Base-by-base conservation (phyloP, 2,797 vertebrate genomes). In the Synaphobranchus kaupii region DNA sequence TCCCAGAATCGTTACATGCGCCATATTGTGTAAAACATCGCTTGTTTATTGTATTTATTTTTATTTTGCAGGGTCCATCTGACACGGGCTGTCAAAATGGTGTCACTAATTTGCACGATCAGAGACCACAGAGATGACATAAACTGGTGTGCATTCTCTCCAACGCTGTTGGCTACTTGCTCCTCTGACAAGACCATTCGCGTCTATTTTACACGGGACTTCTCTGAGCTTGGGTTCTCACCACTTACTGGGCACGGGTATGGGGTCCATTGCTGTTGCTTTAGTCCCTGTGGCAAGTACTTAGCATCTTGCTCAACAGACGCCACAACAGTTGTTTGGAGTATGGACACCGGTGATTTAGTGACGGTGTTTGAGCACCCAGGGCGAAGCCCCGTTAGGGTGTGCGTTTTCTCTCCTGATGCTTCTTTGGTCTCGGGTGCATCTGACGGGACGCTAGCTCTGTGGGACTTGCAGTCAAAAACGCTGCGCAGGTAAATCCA, bases 241-340 rank as follows among this genome's bases (percentile, higher is more conserved):
- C 99, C 99, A 0, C 86, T 99, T 88, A 92, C 91, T 2, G 97
- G 97, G 0, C 99, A 99, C 12, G 93, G 96, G 0, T 99, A 99
- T 0, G 93, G 96, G 0, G 97, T 99, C 84, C 98, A 99, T 94
- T 99, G 97, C 92, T 99, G 98, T 93, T 97, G 97, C 92, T 99
- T 99, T 93, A 98, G 97, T 1, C 80, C 97, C 0, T 97, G 97
- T 0, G 98, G 98, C 0, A 95, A 94, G 20, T 76, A 97, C 91
- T 93, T 99, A 22, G 97, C 97, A 71, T 99, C 98, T 0, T 99
- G 98, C 89, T 99, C 98, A 1, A 99, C 98, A 0, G 99, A 99
- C 3, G 98, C 98, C 2, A 97, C 96, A 1, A 94, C 95, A 0
- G 85, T 97, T 81, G 89, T 99, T 0, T 99, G 98, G 98, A 95